Percentiles rank a stretch among this genome's conserved stretches.
Evolutionary conservation across 2,113 vertebrate genomes (phyloP).

Genomic region (Notarius lentiginosus): DNA sequence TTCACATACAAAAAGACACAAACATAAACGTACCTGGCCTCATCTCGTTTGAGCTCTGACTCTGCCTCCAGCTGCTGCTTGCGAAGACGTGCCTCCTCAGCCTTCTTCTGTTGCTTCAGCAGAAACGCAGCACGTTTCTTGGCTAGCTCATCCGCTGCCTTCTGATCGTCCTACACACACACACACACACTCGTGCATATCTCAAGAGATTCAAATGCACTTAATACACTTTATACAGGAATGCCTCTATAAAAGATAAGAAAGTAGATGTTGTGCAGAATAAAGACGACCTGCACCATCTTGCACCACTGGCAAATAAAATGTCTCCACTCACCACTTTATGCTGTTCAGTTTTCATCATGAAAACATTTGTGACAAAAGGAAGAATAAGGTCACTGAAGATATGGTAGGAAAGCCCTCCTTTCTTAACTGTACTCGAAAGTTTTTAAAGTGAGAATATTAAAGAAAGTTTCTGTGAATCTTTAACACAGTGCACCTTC

Average conservation of each 20-base stretch:
- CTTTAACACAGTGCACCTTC: neutral
- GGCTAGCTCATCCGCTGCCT: slow-evolving; percentile 89
- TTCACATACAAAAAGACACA: neutral
- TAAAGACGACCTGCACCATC: too few species aligned
- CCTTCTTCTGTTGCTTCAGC: slow-evolving; percentile 93
- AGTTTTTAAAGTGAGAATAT: neutral
- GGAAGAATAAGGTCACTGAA: too few species aligned
- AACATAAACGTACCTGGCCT: slow-evolving; percentile 77
- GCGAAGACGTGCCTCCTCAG: slow-evolving; percentile 83
- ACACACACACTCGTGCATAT: neutral
- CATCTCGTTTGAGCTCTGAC: slow-evolving; percentile 87
- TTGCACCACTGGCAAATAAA: too few species aligned
- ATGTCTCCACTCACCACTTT: too few species aligned
- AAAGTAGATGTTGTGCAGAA: too few species aligned
- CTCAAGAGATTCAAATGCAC: too few species aligned
- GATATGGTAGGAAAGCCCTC: too few species aligned
- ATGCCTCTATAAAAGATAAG: too few species aligned
- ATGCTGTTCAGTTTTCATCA: too few species aligned
- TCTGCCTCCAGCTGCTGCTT: slow-evolving; percentile 89
- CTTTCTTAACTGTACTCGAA: neutral
- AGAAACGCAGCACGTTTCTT: slow-evolving; percentile 92
- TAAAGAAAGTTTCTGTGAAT: too few species aligned
- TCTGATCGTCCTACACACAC: slow-evolving; percentile 85
- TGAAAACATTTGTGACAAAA: too few species aligned
- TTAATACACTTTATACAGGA: too few species aligned